Evolutionary conservation across 2,797 vertebrate species (phyloP).

Genomic region (Dermochelys coriacea): DNA sequence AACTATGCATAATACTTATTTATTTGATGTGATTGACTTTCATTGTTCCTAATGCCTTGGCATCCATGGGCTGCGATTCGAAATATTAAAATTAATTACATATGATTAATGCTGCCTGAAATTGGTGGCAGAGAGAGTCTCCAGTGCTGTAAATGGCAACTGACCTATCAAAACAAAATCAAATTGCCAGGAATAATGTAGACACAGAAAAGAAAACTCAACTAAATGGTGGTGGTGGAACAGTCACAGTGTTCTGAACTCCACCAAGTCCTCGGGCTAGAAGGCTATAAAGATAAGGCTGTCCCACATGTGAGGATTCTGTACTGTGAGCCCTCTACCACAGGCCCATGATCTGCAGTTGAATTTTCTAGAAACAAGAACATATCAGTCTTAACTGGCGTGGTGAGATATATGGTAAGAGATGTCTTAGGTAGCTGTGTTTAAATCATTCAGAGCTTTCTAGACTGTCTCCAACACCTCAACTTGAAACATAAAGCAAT

Average conservation of each 20-base stretch:
- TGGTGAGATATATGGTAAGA: too few relatives aligned
- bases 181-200: neutral
- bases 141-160: neutral
- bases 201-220: neutral
- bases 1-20: neutral
- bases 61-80: neutral
- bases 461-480: neutral
- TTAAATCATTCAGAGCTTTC: neutral
- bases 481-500: too few relatives aligned
- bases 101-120: neutral
- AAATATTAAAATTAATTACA: neutral
- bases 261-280: neutral
- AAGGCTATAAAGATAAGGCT: neutral
- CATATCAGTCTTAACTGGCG: neutral
- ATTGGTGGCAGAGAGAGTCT: neutral
- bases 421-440: neutral
- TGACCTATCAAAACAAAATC: rapidly evolving
- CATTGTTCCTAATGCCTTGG: neutral
- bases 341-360: neutral
- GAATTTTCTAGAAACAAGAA: neutral
- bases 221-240: neutral
- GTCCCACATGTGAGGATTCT: neutral
- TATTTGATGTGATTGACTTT: neutral
- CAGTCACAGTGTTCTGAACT: neutral
- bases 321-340: neutral